These are phyloP conservation scores for Chloroceryle inda DNA, from an alignment of 2,797 vertebrate species.

Conservation along the genomic window DNA sequence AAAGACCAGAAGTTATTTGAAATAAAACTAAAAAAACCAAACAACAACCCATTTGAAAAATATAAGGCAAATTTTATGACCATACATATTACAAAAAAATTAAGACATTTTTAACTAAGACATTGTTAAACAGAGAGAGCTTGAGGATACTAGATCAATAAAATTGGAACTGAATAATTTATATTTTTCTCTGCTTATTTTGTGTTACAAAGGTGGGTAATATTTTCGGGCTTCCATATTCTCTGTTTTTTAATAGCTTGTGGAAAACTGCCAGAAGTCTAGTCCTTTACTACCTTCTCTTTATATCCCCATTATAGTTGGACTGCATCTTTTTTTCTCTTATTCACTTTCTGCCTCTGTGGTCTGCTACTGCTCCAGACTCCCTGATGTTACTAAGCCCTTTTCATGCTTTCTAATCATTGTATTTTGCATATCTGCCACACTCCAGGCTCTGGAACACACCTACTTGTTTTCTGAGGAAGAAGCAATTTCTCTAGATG, in stretches of 20 bases:
- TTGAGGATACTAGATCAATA: not conserved
- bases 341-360: not conserved
- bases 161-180: not conserved
- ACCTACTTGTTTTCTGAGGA: not conserved
- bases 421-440: not conserved
- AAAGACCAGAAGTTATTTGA: too few relatives aligned
- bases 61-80: not conserved
- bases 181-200: not conserved
- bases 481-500: not conserved
- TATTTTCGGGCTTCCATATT: not conserved
- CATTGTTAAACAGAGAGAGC: not conserved
- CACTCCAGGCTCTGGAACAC: not conserved
- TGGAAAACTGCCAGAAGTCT: not conserved
- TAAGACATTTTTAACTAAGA: not conserved
- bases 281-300: not conserved
- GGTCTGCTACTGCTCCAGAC: not conserved
- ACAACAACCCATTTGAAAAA: accelerated
- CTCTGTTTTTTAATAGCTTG: not conserved
- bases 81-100: not conserved
- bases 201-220: not conserved
- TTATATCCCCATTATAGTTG: not conserved
- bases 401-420: not conserved
- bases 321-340: not conserved
- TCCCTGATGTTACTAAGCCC: not conserved
- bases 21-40: not conserved